Percentiles rank a stretch among this genome's conserved stretches.
Conservation (phyloP, 1,140 invertebrate genomes). For the Bombus fervidus region DNA sequence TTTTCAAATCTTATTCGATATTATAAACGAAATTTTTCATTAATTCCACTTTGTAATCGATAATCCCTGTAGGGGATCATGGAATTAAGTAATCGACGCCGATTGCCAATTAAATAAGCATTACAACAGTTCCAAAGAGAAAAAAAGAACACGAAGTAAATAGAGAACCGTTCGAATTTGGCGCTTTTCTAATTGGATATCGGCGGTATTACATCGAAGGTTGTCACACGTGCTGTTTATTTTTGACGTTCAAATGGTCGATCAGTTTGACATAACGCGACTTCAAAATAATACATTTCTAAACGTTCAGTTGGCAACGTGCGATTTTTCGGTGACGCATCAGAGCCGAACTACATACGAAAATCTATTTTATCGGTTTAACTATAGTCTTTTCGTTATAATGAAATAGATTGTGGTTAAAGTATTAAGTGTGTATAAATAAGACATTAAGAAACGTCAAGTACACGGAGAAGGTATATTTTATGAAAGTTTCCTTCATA, state of each 20-base stretch:
- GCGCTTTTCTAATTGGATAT: conserved; percentile 28
- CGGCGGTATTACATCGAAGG: conserved; percentile 29
- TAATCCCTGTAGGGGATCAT: not conserved
- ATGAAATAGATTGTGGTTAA: not conserved
- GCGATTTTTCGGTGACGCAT: not conserved
- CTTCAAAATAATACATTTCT: not conserved
- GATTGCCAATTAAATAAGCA: conserved; percentile 29
- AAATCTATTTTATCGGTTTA: not conserved
- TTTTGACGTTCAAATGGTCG: not conserved
- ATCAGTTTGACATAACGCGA: not conserved
- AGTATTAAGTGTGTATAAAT: not conserved
- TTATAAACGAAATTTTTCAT: conserved; percentile 31
- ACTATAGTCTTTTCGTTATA: not conserved
- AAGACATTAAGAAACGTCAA: not conserved
- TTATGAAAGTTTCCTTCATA: not conserved
- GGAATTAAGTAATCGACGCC: not conserved
- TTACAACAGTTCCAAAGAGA: not conserved
- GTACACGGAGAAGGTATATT: not conserved
- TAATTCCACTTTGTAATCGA: conserved; percentile 29
- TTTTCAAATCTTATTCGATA: conserved; percentile 31
- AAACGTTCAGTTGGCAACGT: not conserved
- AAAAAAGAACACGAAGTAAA: not conserved
- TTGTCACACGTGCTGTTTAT: conserved; percentile 30
- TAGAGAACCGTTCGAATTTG: not conserved
- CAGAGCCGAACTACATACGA: not conserved